Conservation (phyloP, 2,888 invertebrate genomes). For the Sinohyriopsis cumingii region DNA sequence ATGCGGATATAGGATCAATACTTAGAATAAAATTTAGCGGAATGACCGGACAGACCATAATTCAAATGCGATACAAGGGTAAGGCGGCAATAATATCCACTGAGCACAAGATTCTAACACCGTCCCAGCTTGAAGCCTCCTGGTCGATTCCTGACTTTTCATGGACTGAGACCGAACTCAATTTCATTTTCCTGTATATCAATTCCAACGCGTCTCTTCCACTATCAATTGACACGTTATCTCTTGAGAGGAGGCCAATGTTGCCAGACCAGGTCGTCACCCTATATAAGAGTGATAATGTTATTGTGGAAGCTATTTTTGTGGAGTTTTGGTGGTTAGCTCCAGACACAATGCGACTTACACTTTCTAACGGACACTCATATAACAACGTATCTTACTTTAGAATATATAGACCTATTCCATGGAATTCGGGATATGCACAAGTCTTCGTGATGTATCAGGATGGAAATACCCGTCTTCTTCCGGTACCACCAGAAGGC, state of each 20-base stretch:
- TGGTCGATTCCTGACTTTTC: constrained; percentile 49
- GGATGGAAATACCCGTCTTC: constrained; percentile 51
- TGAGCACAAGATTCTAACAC: constrained; percentile 22
- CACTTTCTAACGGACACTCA: constrained; percentile 28
- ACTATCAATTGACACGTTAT: constrained; percentile 31
- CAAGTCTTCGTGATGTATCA: constrained; percentile 56
- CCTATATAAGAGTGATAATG: constrained; percentile 40
- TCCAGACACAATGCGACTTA: constrained; percentile 48
- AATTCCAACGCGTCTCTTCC: constrained; percentile 25
- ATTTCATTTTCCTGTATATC: constrained; percentile 35
- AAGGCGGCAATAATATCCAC: constrained; percentile 17
- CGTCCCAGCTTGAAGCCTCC: constrained; percentile 18
- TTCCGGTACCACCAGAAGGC: constrained; percentile 52
- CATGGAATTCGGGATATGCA: constrained; percentile 46
- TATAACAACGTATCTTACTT: constrained; percentile 46
- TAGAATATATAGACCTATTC: constrained; percentile 46
- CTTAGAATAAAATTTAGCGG: constrained; percentile 34
- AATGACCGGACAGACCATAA: constrained; percentile 18
- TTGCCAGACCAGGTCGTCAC: constrained; percentile 35
- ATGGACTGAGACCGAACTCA: constrained; percentile 45
- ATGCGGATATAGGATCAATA: constrained; percentile 51
- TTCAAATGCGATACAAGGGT: constrained; percentile 34
- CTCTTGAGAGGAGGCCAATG: constrained; percentile 45
- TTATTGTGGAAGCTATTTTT: constrained; percentile 46
- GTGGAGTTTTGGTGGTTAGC: constrained; percentile 56